phyloP scores from a whole-genome alignment of 2,113 vertebrate genomes.

The Sphaerodactylus townsendi region DNA sequence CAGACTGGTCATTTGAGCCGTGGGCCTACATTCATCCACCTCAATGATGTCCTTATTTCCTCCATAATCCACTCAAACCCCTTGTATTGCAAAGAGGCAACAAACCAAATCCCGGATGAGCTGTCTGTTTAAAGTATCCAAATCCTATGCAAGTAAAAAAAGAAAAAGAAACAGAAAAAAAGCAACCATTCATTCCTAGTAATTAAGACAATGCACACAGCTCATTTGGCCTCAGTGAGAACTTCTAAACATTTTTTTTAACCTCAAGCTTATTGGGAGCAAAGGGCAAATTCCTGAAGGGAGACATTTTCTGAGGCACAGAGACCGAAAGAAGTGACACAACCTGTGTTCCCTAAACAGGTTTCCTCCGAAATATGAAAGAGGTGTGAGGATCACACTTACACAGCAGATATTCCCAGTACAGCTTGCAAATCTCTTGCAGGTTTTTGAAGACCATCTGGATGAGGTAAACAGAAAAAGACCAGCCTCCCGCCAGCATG shows the following conservation, averaged over 20 bases:
- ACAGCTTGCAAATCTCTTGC: conserved; percentile 81
- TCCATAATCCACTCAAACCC: neutral
- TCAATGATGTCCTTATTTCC: neutral
- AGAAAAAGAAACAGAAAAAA: no score
- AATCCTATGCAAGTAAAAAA: neutral
- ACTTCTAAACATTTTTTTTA: neutral
- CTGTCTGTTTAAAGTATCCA: neutral
- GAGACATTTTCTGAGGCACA: neutral
- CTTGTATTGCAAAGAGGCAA: neutral
- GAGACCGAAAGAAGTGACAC: neutral
- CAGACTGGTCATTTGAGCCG: neutral
- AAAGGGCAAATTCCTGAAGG: neutral
- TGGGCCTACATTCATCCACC: neutral
- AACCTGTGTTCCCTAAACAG: neutral
- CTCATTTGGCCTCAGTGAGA: neutral
- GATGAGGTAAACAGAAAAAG: conserved; percentile 93
- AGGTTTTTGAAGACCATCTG: conserved; percentile 93
- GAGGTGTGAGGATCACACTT: no score
- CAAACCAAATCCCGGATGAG: neutral
- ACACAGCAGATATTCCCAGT: conserved; percentile 92
- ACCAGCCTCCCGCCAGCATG: conserved; percentile 91
- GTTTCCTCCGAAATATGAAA: neutral
- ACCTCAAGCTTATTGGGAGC: neutral
- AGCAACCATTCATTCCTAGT: neutral
- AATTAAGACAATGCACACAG: neutral